Percentiles rank a stretch among this genome's conserved stretches.
Conservation (phyloP, 2,797 vertebrate genomes). For the Ciconia nigra region DNA sequence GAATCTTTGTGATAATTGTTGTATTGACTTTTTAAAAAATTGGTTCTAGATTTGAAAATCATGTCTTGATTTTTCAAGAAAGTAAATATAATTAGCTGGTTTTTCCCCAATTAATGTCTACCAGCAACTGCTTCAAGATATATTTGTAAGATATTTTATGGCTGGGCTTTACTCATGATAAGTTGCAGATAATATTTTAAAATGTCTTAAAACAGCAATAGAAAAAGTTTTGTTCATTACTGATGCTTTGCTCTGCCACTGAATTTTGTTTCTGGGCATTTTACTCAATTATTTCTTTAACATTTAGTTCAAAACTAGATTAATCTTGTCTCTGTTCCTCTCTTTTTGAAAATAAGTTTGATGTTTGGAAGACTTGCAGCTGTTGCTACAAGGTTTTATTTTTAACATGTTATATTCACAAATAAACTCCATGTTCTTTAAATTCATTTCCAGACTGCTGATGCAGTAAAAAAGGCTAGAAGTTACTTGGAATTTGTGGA, state of each 20-base stretch:
- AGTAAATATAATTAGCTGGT: background rate
- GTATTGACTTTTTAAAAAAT: background rate
- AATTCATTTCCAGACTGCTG: conserved; percentile 80
- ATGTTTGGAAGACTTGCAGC: background rate
- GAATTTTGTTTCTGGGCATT: background rate
- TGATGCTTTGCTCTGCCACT: background rate
- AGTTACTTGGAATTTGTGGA: conserved; percentile 94
- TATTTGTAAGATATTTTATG: background rate
- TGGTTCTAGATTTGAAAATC: background rate
- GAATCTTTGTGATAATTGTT: background rate
- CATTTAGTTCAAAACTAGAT: background rate
- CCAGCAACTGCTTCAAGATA: background rate
- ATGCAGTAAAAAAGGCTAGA: conserved; percentile 95
- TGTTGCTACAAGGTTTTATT: background rate
- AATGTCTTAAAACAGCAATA: background rate
- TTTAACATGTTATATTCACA: background rate
- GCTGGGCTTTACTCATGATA: background rate
- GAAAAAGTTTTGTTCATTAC: background rate
- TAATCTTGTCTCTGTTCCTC: background rate
- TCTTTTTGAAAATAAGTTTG: background rate
- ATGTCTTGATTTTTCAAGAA: background rate
- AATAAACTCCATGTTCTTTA: background rate
- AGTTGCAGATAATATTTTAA: background rate
- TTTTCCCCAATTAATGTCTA: background rate
- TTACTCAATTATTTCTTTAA: background rate